Conservation (phyloP, 2,888 invertebrate species). For the Lasioglossum morio region DNA sequence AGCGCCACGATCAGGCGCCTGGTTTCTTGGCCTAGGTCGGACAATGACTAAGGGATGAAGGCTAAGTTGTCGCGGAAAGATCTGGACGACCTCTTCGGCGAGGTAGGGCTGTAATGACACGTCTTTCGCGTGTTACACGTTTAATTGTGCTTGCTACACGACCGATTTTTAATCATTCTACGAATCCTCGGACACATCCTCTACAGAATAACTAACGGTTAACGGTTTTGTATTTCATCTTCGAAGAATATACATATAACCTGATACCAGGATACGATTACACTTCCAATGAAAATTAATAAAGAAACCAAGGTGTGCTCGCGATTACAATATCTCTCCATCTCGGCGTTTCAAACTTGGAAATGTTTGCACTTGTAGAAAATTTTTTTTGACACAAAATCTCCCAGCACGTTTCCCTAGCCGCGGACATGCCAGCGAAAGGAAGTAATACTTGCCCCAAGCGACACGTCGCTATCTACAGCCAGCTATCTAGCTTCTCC, state of each 20-base stretch:
- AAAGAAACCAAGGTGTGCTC: neutral
- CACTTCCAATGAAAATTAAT: neutral
- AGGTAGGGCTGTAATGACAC: conserved; percentile 72
- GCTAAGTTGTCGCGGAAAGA: conserved; percentile 79
- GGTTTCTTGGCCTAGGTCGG: conserved; percentile 56
- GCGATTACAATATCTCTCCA: neutral
- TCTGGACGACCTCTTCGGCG: conserved; percentile 82
- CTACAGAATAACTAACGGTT: neutral
- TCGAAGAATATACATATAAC: neutral
- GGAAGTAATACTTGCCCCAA: conserved; percentile 8
- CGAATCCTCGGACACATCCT: neutral
- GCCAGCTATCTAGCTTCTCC: conserved; percentile 32
- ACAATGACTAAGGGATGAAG: conserved; percentile 80
- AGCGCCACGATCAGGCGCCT: conserved; percentile 21
- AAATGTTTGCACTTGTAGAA: neutral
- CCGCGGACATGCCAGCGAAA: conserved; percentile 3
- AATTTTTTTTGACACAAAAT: neutral
- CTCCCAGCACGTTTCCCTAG: neutral
- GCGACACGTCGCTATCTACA: conserved; percentile 34
- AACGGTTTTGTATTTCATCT: neutral
- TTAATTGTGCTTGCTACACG: too few species aligned
- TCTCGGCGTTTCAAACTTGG: neutral
- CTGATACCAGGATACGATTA: neutral
- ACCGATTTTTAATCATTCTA: neutral
- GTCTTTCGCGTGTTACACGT: neutral